A percentile compares a stretch with the other conserved stretches of the same genome.
phyloP scores from a whole-genome alignment of 2,888 invertebrate species.

The Hedychridium roseum region DNA sequence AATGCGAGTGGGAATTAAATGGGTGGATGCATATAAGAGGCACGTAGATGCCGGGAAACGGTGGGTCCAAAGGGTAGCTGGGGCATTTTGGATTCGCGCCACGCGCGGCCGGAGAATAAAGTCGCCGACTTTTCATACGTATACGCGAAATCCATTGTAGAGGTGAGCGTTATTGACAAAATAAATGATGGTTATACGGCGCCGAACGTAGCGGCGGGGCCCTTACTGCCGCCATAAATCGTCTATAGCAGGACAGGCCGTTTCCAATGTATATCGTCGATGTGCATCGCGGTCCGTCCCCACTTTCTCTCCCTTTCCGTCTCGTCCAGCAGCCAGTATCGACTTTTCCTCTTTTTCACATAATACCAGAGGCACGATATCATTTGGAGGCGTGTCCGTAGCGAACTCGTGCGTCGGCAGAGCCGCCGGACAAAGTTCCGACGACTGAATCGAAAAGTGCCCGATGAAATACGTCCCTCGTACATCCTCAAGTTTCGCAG shows the following conservation, averaged over 20 bases:
- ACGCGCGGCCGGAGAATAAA: slow-evolving; percentile 50
- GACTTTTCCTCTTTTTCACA: not conserved
- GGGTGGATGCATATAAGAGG: slow-evolving; percentile 30
- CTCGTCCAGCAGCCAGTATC: not conserved
- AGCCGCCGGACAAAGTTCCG: not conserved
- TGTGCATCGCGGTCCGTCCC: slow-evolving; percentile 24
- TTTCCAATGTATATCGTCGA: slow-evolving; percentile 35
- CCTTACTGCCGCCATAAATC: slow-evolving; percentile 50
- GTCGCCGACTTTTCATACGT: slow-evolving; percentile 50
- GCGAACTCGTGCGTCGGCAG: not conserved
- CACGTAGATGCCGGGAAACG: slow-evolving; percentile 23
- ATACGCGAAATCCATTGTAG: slow-evolving; percentile 47
- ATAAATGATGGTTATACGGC: slow-evolving; percentile 57
- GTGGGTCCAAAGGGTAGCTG: slow-evolving; percentile 35
- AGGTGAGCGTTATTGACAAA: slow-evolving; percentile 54
- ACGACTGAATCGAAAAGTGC: not conserved
- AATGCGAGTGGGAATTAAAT: too few relatives aligned
- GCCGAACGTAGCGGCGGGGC: slow-evolving; percentile 45
- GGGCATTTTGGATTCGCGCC: slow-evolving; percentile 48
- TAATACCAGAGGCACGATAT: not conserved
- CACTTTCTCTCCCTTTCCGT: slow-evolving; percentile 2
- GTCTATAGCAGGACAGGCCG: slow-evolving; percentile 37
- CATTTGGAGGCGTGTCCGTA: not conserved
- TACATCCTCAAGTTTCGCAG: too few relatives aligned
- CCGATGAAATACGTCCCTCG: too few relatives aligned